Evolutionary conservation across 2,888 invertebrate species (phyloP), one percentile per base, ranked within the genome.

Genomic region (Spisula subtruncata): DNA sequence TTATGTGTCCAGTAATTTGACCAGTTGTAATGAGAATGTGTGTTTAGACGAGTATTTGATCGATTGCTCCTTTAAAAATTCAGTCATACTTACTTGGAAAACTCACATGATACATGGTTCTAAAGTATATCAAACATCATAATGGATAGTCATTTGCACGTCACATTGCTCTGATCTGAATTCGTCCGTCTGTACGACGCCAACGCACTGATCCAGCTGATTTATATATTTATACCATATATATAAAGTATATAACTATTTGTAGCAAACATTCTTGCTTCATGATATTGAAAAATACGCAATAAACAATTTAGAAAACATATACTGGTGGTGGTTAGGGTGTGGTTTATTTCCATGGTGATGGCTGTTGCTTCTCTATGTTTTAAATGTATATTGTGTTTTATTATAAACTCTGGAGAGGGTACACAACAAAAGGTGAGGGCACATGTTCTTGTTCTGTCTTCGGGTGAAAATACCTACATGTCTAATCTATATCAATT

Each of bases 281-380:
- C 48, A 66, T 87, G 87, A 83, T 87, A 91, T 85, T 89, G 91
- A 91, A 85, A 75, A 84, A 80, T 83, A 85, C 56, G 91, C 92
- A 93, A 93, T 93, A 93, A 93, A 93, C 91, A 92, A 75, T 86
- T 85, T 87, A 89, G 89, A 88, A 89, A 88, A 90, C 91, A 89
- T 91, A 92, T 71, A 80, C 89, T 93, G 94, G 93, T 93, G 94
- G 92, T 93, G 93, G 90, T 91, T 87, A 90, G 92, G 92, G 91
- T 92, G 92, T 90, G 90, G 92, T 89, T 87, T 51, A 71, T 82
- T 75, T 87, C 87, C 83, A 82, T 89, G 91, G 91, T 91, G 91
- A 88, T 48, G 89, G 91, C 41, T 90, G 83, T 91, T 91, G 91
- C 91, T 92, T 90, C 86, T 60, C 79, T 90, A 86, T 87, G 79